Evolutionary conservation across 2,888 invertebrate species (phyloP).

Genomic region (Polydrusus pterygomalis): DNA sequence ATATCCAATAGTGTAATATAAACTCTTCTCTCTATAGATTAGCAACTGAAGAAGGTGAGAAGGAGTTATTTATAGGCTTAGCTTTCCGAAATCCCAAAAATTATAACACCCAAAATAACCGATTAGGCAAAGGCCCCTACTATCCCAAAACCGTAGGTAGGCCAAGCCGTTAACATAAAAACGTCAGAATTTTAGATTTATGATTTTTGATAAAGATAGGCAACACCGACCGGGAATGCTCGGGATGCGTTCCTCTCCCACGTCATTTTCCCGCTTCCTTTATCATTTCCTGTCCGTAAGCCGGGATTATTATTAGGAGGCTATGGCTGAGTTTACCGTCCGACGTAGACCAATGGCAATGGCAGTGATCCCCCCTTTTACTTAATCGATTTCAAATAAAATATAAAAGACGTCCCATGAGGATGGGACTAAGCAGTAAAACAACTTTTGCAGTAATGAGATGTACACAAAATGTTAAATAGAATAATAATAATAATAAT

Average conservation of each 20-base stretch:
- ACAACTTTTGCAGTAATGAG: too few species aligned
- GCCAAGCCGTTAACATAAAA: conserved; percentile 51
- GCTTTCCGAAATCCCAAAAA: conserved; percentile 40
- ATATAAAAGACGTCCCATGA: too few species aligned
- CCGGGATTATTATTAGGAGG: conserved; percentile 42
- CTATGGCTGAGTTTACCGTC: background rate
- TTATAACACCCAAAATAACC: conserved; percentile 48
- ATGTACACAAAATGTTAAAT: too few species aligned
- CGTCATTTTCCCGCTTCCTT: conserved; percentile 60
- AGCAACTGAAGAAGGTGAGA: background rate
- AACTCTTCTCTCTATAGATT: background rate
- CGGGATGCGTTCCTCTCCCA: conserved; percentile 47
- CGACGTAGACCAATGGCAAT: too few species aligned
- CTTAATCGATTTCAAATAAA: too few species aligned
- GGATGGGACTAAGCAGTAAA: too few species aligned
- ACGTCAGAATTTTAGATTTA: conserved; percentile 53
- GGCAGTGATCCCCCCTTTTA: too few species aligned
- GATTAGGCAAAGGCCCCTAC: conserved; percentile 43
- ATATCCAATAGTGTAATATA: too few species aligned
- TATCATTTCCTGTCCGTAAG: conserved; percentile 57
- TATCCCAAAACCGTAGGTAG: conserved; percentile 46
- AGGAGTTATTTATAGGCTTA: conserved; percentile 13
- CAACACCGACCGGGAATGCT: conserved; percentile 49
- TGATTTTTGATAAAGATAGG: conserved; percentile 56
- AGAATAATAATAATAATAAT: too few species aligned